Base-by-base conservation (phyloP, 1,140 invertebrate species). In the Aphis gossypii region DNA sequence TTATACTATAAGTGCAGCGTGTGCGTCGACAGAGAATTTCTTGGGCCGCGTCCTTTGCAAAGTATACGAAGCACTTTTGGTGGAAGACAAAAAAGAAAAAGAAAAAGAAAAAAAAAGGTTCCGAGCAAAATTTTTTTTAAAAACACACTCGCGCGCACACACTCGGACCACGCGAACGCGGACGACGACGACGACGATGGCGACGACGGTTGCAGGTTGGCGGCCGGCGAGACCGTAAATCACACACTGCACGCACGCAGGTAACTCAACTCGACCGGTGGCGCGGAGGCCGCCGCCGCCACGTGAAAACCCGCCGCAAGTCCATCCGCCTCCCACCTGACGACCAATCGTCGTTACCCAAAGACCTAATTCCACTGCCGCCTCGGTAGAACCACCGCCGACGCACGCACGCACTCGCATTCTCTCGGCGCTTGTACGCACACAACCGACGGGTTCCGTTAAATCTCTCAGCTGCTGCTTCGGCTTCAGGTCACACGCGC, bases 181-280 rank as follows among this genome's bases (percentile, higher is more conserved):
- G 54, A 30, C 30, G 38, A 68, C 89, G 89, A 54, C 48, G 46
- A 30, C 44, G 54, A 56, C 48, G 54, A 56, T n/a, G 51, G 38
- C 56, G 23, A 44, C 89, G 18, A 21, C 76, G 76, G 76, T 38
- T 35, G 35, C 76, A 48, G 76, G 92, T 86, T 93, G 48, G 92
- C 92, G 92, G 48, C 92, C 92, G 82, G 92, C 92, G 92, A 86
- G 92, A 93, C 92, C 92, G 92, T 93, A 93, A 93, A 93, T 93
- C 92, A 86, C 92, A 86, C 84, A 93, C 92, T 93, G 92, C 92
- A 93, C 92, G 91, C 91, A 41, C 91, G 76, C 92, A 93, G 92
- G 92, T 93, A 92, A 92, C 91, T 92, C 91, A 46, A 93, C 92
- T 60, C 92, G 92, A n/a, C 56, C 76, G 76, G 35, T 54, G 82